Percentiles rank a stretch among this genome's conserved stretches.
Evolutionary conservation across 2,113 vertebrate genomes (phyloP).

Genomic region (Hydrochoerus hydrochaeris): DNA sequence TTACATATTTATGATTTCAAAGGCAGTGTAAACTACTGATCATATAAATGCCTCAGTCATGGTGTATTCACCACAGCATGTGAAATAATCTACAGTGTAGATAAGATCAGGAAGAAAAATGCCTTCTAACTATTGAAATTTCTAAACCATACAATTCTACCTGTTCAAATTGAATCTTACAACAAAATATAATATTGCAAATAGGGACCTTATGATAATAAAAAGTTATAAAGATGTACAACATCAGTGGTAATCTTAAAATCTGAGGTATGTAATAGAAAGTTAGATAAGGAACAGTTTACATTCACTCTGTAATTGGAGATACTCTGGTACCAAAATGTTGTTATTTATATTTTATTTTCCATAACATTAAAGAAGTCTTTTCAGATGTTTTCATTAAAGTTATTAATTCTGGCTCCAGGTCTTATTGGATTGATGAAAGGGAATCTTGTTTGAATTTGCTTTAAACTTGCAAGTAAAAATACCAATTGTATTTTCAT

Average conservation of each 20-base stretch:
- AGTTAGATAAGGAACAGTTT: constrained; percentile 26
- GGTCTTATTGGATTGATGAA: constrained; percentile 65
- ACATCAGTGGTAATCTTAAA: constrained; percentile 39
- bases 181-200: constrained; percentile 5
- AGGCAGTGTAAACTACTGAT: neutral
- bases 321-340: constrained; percentile 36
- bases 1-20: neutral
- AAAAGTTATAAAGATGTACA: neutral
- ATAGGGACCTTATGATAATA: neutral
- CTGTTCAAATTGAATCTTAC: constrained; percentile 27
- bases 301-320: constrained; percentile 43
- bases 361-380: constrained; percentile 3
- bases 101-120: constrained; percentile 54
- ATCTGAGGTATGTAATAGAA: constrained; percentile 1
- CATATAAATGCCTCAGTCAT: neutral
- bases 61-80: neutral
- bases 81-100: constrained; percentile 15
- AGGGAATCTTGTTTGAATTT: constrained; percentile 68
- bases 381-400: constrained; percentile 67
- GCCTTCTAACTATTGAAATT: constrained; percentile 34
- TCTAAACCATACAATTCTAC: neutral
- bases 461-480: constrained; percentile 57
- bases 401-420: constrained; percentile 52
- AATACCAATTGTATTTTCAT: constrained; percentile 54
- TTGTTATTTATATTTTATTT: constrained; percentile 51